Base-by-base conservation (phyloP, 2,113 vertebrate species). In the Pelodiscus sinensis region DNA sequence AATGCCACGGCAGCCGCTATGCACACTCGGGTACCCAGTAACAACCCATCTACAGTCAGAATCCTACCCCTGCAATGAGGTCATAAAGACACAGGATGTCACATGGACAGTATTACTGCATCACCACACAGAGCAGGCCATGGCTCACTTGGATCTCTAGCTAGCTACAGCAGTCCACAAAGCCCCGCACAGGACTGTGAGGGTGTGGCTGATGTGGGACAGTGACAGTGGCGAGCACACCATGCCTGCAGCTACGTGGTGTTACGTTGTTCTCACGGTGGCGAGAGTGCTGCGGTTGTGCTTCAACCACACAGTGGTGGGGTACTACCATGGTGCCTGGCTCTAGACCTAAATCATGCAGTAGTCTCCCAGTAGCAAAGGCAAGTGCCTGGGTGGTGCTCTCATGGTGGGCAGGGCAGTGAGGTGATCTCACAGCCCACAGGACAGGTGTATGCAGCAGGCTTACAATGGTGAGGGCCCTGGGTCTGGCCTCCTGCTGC, bases 361-460 rank as follows among this genome's bases (percentile, higher is more conserved):
- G 38, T 38, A 50, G 22, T 50, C 38, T 77, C 22, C 35, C 6
- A 77, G 22, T 35, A 31, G 65, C 65, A 71, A 71, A 71, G 31
- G 65, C 16, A 9, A 18, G n/a, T 35, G n/a, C n/a, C 73, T 44
- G 73, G 21, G 22, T 62, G 3, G 13, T 19, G 50, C 11, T 14
- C 38, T 77, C 38, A 50, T 13, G 73, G 38, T 7, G 38, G 12
- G 11, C 21, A 50, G 35, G 6, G 2, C 0, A 0, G 29, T 27
- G 16, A 77, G 2, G 1, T 0, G 0, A 38, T 57, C 0, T 0
- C 73, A 0, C 0, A 29, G 9, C 1, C 31, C n/a, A 81, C 54
- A 4, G 1, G 3, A 82, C 1, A 55, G 80, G 38, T 9, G 65
- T 71, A n/a, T 21, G 65, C 16, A 71, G 65, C 16, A 35, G n/a